These are phyloP conservation scores for Xylophagus ater DNA, from an alignment of 2,888 invertebrate genomes.

Conservation along the genomic window DNA sequence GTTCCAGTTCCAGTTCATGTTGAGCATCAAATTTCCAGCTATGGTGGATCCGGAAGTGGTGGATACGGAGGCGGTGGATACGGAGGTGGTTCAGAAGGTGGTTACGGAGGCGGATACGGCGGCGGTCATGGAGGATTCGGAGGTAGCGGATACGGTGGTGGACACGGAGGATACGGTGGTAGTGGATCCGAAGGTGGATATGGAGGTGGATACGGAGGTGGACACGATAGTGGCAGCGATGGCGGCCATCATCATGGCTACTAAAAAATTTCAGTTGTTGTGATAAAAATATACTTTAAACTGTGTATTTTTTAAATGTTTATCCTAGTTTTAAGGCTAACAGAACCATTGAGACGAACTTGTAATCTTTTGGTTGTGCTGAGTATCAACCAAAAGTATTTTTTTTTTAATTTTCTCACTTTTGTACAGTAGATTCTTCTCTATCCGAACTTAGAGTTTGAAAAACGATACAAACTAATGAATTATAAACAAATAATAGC, in stretches of 20 bases:
- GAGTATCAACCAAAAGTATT: conserved; percentile 18
- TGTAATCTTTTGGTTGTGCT: conserved; percentile 1
- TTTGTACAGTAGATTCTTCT: conserved; percentile 11
- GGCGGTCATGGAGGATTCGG: conserved; percentile 14
- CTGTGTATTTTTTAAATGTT: conserved; percentile 11
- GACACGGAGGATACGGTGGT: conserved; percentile 24
- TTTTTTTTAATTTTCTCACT: background rate
- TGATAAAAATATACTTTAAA: conserved; percentile 14
- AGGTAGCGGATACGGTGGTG: conserved; percentile 21
- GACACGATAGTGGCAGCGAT: conserved; percentile 14
- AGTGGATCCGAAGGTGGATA: conserved; percentile 24
- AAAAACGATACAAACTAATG: no score
- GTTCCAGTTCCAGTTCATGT: conserved; percentile 39
- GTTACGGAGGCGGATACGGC: conserved; percentile 15
- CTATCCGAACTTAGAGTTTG: no score
- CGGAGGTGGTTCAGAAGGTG: background rate
- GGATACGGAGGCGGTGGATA: conserved; percentile 10
- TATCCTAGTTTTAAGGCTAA: conserved; percentile 15
- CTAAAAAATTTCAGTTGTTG: conserved; percentile 29
- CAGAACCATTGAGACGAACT: background rate
- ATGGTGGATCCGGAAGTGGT: conserved; percentile 22
- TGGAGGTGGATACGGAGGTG: conserved; percentile 23
- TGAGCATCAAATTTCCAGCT: no score
- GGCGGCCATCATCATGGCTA: conserved; percentile 24
- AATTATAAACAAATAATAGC: no score